Conservation (phyloP, 2,888 invertebrate species). For the Prosopocoilus inquinatus region DNA sequence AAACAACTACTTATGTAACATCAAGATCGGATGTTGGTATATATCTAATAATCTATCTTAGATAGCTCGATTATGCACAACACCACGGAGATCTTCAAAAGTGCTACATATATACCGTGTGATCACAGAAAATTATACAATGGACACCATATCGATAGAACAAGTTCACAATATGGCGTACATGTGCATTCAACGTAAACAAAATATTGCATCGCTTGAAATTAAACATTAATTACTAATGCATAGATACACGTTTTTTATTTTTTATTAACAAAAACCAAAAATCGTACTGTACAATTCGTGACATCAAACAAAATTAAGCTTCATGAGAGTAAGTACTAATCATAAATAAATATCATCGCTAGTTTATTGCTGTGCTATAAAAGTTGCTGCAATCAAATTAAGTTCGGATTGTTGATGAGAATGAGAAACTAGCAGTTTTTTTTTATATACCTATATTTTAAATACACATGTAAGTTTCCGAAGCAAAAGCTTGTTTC, state of each 20-base stretch:
- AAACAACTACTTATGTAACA: constrained; percentile 34
- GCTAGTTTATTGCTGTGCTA: no score
- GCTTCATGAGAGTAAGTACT: neutral
- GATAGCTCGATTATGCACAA: constrained; percentile 37
- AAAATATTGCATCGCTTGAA: no score
- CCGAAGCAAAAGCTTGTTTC: no score
- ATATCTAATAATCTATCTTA: constrained; percentile 35
- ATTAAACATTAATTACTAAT: no score
- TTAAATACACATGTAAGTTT: no score
- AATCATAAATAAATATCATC: neutral
- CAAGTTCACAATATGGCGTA: neutral
- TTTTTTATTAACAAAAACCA: neutral
- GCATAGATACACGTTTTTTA: no score
- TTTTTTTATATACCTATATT: no score
- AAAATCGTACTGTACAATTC: neutral
- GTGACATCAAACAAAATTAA: neutral
- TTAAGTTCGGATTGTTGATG: no score
- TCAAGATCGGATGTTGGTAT: constrained; percentile 37
- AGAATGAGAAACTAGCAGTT: no score
- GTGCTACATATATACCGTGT: constrained; percentile 41
- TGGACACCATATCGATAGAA: neutral
- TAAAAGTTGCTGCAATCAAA: no score
- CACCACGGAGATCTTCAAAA: constrained; percentile 39
- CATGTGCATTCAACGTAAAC: no score
- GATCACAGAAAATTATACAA: constrained; percentile 39